These are phyloP conservation scores for Gorsachius goisagi DNA, from an alignment of 2,113 vertebrate genomes.

Conservation along the genomic window DNA sequence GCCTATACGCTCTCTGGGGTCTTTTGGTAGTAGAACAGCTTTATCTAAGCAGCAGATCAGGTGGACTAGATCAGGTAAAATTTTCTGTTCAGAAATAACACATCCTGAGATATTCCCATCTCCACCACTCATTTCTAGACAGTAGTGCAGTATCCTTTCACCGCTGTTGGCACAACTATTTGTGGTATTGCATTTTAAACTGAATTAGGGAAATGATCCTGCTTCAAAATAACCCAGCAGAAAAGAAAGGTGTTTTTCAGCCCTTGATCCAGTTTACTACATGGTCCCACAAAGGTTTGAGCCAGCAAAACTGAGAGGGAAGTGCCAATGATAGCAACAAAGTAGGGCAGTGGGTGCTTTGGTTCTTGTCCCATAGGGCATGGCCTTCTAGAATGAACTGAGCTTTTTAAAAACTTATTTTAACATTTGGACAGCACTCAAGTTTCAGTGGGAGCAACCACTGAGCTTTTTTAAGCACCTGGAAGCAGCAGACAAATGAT, in stretches of 20 bases:
- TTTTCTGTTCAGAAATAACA: background rate
- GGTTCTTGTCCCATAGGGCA: conserved; percentile 47
- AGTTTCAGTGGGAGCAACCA: conserved; percentile 35
- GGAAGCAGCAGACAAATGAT: conserved; percentile 64
- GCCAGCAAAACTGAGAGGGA: conserved; percentile 10
- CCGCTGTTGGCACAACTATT: background rate
- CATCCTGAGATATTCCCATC: background rate
- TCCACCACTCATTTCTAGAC: background rate
- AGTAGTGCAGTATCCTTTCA: background rate
- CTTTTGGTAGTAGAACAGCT: background rate
- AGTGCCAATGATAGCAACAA: background rate
- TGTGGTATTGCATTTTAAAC: background rate
- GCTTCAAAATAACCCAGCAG: background rate
- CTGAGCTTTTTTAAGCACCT: conserved; percentile 75
- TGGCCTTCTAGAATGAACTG: conserved; percentile 46
- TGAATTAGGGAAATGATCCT: background rate
- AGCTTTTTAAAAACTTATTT: conserved; percentile 44
- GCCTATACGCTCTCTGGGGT: background rate
- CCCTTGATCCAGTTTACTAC: background rate
- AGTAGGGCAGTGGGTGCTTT: conserved; percentile 49
- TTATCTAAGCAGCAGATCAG: background rate
- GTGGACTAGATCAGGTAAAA: background rate
- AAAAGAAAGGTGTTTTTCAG: background rate
- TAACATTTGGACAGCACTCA: conserved; percentile 53
- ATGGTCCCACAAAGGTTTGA: background rate